Evolutionary conservation across 2,888 invertebrate genomes (phyloP), one percentile per base, ranked within the genome.

Genomic region (Hoplodrina blanda): DNA sequence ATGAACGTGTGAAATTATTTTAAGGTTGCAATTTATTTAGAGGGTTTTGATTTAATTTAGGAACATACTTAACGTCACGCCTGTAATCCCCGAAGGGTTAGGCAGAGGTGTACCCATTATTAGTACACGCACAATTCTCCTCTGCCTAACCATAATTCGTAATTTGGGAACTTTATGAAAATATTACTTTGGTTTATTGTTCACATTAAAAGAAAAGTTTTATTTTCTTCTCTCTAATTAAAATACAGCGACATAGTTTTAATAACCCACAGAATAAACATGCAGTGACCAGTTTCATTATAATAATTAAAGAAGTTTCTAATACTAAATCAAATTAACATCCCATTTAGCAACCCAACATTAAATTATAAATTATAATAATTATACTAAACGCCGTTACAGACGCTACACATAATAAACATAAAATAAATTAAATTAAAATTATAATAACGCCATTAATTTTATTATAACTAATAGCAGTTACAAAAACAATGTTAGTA

Each of bases 401-500:
- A 81, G 66, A 71, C 72, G 62, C 46, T 70, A 50, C 62, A 60
- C 79, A 78, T 55, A 25, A 61, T 74, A 74, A 65, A 73, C 57
- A 79, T 74, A 37, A 73, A 63, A 71, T 68, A 75, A 65, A 69
- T 83, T 70, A 80, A 67, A 65, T 68, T 44, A 46, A 75, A 72
- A 73, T 62, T 71, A 63, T 73, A 81, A 77, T 67, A 61, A 64
- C 44, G 59, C 57, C 72, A 73, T 81, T 77, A 6, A 79, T 68
- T 72, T 68, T n/a, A 70, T 69, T 78, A 77, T 75, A 69, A 66
- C 53, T 71, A 63, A 68, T 62, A 56, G 33, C 33, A 20, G 59
- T 75, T 81, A 61, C 80, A 80, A 76, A 80, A 80, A 80, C 80
- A 76, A 74, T 81, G 77, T 85, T 80, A 81, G 53, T 80, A 85